Conservation (phyloP, 2,113 vertebrate species). For the Mesoclemmys tuberculata region DNA sequence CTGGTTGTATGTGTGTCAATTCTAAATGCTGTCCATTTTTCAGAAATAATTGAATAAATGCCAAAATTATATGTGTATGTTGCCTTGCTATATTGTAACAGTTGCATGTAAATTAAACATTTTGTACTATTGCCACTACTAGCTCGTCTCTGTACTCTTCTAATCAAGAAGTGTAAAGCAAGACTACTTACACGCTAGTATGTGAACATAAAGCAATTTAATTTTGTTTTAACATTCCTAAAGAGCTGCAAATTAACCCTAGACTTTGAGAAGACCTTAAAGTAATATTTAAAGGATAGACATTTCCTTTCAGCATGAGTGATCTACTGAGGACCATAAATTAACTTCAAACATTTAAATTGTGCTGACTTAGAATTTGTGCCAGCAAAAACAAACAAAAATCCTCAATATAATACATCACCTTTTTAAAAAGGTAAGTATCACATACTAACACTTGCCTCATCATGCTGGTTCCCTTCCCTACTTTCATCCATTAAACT, state of each 20-base stretch:
- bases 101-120: slow-evolving; percentile 84
- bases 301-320: not conserved
- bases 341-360: not conserved
- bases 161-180: not conserved
- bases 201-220: not conserved
- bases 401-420: not conserved
- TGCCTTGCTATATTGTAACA: slow-evolving; percentile 70
- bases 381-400: not conserved
- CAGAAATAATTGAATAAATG: not conserved
- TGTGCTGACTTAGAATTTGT: not conserved
- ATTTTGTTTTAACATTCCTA: not conserved
- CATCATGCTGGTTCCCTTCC: not conserved
- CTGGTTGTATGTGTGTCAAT: slow-evolving; percentile 56
- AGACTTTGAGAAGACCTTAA: not conserved
- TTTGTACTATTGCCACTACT: slow-evolving; percentile 70
- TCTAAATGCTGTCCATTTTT: slow-evolving; percentile 55
- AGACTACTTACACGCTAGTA: not conserved
- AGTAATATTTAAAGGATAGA: not conserved
- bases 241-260: not conserved
- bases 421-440: not conserved
- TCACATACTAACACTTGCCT: not conserved
- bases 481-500: not conserved
- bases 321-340: not conserved
- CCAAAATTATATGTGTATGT: slow-evolving; percentile 58
- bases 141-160: slow-evolving; percentile 28